Conservation (phyloP, 64 coral and sea anemone genomes). For the Actinia equina region DNA sequence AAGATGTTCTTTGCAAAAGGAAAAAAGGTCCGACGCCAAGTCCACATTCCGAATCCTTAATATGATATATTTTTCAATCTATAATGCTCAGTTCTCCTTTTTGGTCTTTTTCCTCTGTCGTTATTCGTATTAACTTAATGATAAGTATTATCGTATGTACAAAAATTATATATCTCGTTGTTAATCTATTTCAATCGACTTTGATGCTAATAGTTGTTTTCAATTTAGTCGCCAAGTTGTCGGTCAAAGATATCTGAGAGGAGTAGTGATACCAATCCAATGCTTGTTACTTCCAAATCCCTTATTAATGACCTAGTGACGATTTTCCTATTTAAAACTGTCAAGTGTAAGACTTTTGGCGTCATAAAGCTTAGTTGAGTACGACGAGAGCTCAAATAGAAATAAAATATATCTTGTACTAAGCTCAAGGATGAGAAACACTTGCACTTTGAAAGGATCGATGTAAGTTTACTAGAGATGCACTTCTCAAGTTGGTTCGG, state of each 20-base stretch:
- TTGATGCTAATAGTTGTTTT: not conserved
- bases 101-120: not conserved
- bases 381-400: not conserved
- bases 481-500: not conserved
- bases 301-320: not conserved
- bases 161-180: not conserved
- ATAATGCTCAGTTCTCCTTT: not conserved
- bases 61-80: not conserved
- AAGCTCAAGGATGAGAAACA: not conserved
- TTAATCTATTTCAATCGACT: not conserved
- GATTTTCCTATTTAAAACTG: not conserved
- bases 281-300: not conserved
- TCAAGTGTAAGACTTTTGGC: not conserved
- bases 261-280: not conserved
- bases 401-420: not conserved
- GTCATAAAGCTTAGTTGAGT: not conserved
- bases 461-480: not conserved
- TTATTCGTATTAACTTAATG: not conserved
- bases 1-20: not conserved
- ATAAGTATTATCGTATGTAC: not conserved
- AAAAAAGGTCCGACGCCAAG: not conserved
- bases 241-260: not conserved
- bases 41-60: not conserved
- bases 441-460: not conserved
- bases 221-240: not conserved